phyloP scores from a whole-genome alignment of 2,113 vertebrate species.

The Megalops atlanticus region DNA sequence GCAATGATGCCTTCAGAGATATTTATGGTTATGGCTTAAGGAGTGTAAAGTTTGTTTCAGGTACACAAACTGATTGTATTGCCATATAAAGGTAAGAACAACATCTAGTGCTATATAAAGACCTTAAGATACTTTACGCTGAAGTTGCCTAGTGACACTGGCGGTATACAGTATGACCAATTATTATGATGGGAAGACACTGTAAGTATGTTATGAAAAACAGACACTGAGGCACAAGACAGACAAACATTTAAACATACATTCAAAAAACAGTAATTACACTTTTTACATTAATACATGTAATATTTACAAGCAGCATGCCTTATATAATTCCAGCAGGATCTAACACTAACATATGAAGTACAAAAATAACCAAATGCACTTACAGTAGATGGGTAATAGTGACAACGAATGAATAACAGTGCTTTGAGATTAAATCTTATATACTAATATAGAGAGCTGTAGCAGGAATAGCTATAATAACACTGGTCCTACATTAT shows the following conservation, averaged over 20 bases:
- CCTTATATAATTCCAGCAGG: background rate
- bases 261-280: conserved; percentile 1
- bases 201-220: conserved; percentile 37
- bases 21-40: background rate
- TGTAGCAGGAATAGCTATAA: conserved; percentile 18
- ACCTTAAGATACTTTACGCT: too few relatives aligned
- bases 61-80: background rate
- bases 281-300: background rate
- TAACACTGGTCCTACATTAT: conserved; percentile 45
- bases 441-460: background rate
- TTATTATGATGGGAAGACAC: background rate
- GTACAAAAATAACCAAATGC: conserved; percentile 20
- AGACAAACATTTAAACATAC: conserved; percentile 35
- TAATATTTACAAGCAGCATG: background rate
- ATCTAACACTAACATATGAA: conserved; percentile 21
- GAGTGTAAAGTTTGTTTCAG: background rate
- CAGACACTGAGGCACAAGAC: conserved; percentile 43
- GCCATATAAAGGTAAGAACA: background rate
- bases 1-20: background rate
- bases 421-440: background rate
- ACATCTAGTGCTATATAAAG: background rate
- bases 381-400: background rate
- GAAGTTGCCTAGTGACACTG: too few relatives aligned
- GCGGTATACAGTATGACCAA: too few relatives aligned
- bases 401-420: background rate